phyloP scores from a whole-genome alignment of 2,797 vertebrate species.

The Pseudocheirus occidentalis region DNA sequence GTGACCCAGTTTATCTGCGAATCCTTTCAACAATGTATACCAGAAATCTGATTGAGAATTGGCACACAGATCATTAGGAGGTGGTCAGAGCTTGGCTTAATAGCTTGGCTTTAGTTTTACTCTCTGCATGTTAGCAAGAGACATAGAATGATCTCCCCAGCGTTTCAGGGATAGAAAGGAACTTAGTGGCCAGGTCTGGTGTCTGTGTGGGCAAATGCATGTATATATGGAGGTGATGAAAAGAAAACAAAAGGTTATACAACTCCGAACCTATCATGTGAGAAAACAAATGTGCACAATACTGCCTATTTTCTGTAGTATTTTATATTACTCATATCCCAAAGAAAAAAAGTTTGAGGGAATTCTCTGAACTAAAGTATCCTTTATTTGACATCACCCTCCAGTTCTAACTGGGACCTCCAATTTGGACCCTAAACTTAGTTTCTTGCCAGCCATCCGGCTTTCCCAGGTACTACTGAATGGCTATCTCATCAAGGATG shows the following conservation, averaged over 20 bases:
- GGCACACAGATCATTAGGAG: background rate
- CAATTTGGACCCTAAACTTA: background rate
- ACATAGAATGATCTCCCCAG: background rate
- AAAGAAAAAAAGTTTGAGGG: background rate
- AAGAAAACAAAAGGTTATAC: background rate
- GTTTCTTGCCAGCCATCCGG: background rate
- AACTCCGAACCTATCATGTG: background rate
- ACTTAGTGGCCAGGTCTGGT: background rate
- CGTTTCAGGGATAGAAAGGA: background rate
- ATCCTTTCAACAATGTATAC: background rate
- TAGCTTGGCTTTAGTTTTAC: background rate
- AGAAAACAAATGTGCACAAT: conserved; percentile 10
- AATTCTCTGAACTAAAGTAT: background rate
- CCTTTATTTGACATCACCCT: background rate
- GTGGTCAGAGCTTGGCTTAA: fast-evolving
- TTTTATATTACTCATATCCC: conserved; percentile 19
- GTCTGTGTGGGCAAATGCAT: background rate
- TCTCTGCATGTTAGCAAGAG: background rate
- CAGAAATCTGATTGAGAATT: background rate
- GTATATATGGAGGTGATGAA: background rate
- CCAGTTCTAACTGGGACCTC: conserved; percentile 16
- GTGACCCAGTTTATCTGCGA: background rate
- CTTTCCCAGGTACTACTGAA: background rate
- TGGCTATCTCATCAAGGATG: background rate
- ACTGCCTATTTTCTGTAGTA: background rate